phyloP scores from a whole-genome alignment of 2,113 vertebrate species.

The Chamaetylas fuelleborni region DNA sequence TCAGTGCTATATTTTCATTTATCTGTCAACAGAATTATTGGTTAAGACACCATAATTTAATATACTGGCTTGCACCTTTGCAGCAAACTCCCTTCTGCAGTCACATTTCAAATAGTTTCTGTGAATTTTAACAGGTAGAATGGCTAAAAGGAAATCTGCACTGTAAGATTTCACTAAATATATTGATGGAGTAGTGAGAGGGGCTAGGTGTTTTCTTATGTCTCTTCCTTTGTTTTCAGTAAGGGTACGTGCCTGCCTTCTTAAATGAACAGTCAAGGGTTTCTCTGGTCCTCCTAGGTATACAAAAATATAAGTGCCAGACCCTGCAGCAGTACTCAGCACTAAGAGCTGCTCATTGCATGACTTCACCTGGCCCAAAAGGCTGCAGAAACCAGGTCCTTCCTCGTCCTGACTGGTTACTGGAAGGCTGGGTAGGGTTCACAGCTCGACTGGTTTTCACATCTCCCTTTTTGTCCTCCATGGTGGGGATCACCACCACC shows the following conservation, averaged over 20 bases:
- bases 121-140: not conserved
- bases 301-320: not conserved
- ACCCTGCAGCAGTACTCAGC: not conserved
- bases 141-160: not conserved
- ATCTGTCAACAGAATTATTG: not conserved
- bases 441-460: slow-evolving; percentile 94
- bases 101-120: not conserved
- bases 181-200: not conserved
- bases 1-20: not conserved
- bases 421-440: slow-evolving; percentile 86
- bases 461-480: slow-evolving; percentile 87
- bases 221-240: not conserved
- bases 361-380: slow-evolving; percentile 89
- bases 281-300: not conserved
- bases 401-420: slow-evolving; percentile 82
- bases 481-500: slow-evolving; percentile 88
- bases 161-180: not conserved
- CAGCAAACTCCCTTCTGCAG: not conserved
- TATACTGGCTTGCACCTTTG: not conserved
- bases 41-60: not conserved
- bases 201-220: not conserved
- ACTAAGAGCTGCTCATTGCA: slow-evolving; percentile 1
- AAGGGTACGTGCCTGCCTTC: not conserved
- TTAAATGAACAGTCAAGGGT: not conserved
- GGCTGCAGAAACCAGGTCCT: slow-evolving; percentile 97